phyloP scores from a whole-genome alignment of 2,113 vertebrate species.

The Verasper variegatus region DNA sequence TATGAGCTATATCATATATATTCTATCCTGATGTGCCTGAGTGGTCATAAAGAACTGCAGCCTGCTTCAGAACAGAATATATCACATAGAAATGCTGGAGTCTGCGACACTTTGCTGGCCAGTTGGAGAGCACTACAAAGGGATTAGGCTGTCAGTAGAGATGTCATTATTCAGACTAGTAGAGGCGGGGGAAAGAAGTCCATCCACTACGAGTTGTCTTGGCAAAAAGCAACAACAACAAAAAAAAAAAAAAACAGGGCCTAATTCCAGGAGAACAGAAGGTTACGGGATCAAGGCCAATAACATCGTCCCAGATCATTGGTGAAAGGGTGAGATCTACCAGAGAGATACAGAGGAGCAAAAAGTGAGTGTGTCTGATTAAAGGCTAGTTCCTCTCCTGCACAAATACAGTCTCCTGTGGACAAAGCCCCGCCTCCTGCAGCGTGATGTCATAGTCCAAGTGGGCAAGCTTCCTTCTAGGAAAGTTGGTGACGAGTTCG shows the following conservation, averaged over 20 bases:
- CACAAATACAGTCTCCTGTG: constrained; percentile 99
- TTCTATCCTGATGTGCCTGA: constrained; percentile 55
- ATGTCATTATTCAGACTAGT: constrained; percentile 58
- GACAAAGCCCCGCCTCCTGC: constrained; percentile 98
- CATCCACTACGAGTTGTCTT: constrained; percentile 61
- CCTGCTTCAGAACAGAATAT: constrained; percentile 53
- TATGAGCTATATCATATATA: constrained; percentile 37
- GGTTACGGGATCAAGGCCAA: constrained; percentile 52
- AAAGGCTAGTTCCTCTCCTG: constrained; percentile 96
- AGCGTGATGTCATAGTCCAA: constrained; percentile 99
- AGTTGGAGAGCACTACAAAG: constrained; percentile 57
- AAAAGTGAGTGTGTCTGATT: constrained; percentile 74
- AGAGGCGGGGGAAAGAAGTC: constrained; percentile 53
- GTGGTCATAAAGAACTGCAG: constrained; percentile 34
- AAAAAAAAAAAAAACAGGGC: background rate
- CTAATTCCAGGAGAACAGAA: constrained; percentile 57
- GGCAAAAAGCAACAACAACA: constrained; percentile 20
- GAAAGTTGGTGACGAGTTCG: constrained; percentile 99
- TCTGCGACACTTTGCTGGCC: constrained; percentile 67
- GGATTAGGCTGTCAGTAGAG: constrained; percentile 55
- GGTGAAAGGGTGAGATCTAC: constrained; percentile 67
- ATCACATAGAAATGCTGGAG: constrained; percentile 39
- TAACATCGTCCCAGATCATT: constrained; percentile 54
- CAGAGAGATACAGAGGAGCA: constrained; percentile 63
- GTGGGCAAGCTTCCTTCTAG: constrained; percentile 95